phyloP scores from a whole-genome alignment of 1,140 invertebrate species.

The Schlechtendalia chinensis region DNA sequence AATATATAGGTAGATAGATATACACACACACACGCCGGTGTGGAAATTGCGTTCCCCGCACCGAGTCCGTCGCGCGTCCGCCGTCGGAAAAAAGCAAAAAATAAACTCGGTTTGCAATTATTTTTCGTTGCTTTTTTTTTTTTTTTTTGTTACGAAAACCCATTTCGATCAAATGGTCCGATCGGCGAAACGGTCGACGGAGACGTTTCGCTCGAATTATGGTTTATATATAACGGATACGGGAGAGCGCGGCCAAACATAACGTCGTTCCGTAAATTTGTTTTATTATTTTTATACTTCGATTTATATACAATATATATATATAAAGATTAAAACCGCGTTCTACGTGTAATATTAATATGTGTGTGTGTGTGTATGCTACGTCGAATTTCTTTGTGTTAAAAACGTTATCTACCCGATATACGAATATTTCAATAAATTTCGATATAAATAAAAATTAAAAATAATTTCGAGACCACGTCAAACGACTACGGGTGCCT shows the following conservation, averaged over 20 bases:
- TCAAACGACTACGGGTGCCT: too few species aligned
- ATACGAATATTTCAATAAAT: too few species aligned
- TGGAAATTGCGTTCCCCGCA: slow-evolving; percentile 35
- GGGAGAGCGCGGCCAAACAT: neutral
- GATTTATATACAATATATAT: too few species aligned
- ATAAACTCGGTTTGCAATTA: slow-evolving; percentile 44
- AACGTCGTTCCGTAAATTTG: slow-evolving; percentile 11
- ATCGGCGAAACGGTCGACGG: slow-evolving; percentile 7
- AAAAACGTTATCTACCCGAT: too few species aligned
- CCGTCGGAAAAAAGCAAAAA: neutral
- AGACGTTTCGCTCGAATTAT: slow-evolving; percentile 32
- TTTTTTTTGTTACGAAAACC: slow-evolving; percentile 23
- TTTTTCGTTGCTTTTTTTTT: slow-evolving; percentile 20
- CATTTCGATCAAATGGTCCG: slow-evolving; percentile 46
- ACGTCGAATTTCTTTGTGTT: too few species aligned
- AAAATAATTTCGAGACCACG: too few species aligned
- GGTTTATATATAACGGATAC: slow-evolving; percentile 16
- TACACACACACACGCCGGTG: neutral
- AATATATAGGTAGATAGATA: slow-evolving; percentile 7
- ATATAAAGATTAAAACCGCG: slow-evolving; percentile 21
- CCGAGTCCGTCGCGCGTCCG: neutral
- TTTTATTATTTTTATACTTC: slow-evolving; percentile 1
- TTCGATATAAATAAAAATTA: too few species aligned
- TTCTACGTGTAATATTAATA: neutral
- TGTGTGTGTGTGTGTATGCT: too few species aligned